Conservation (phyloP, 2,113 vertebrate genomes). For the Percopsis transmontana region DNA sequence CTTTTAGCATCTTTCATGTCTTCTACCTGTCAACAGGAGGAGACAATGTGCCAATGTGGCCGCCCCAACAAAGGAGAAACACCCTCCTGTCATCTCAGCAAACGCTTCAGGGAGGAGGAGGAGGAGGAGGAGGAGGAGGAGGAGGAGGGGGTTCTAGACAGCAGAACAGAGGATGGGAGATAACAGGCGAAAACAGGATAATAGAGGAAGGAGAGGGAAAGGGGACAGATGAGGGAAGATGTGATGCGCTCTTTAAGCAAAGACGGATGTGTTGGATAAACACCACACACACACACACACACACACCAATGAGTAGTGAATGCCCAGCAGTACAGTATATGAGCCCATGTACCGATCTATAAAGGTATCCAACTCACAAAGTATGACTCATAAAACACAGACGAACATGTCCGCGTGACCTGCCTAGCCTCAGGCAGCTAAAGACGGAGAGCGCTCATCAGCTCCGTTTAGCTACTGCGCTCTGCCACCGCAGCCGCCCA, state of each 20-base stretch:
- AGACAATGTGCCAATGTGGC: conserved; percentile 63
- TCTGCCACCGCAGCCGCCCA: conserved; percentile 37
- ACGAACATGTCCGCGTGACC: conserved; percentile 41
- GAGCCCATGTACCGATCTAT: no score
- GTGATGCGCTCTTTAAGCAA: neutral
- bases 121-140: conserved; percentile 21
- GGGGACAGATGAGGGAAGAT: conserved; percentile 29
- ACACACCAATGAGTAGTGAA: neutral
- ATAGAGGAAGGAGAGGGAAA: conserved; percentile 36
- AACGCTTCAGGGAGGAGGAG: conserved; percentile 58
- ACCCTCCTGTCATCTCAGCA: conserved; percentile 70
- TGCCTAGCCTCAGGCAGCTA: conserved; percentile 40
- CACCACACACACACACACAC: conserved; percentile 14
- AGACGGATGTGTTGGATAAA: neutral
- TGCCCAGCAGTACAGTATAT: no score
- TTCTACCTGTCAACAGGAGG: conserved; percentile 75
- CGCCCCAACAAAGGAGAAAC: conserved; percentile 72
- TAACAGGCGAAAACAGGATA: conserved; percentile 26
- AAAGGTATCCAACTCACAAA: conserved; percentile 2
- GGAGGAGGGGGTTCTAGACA: conserved; percentile 11
- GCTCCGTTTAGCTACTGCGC: conserved; percentile 49
- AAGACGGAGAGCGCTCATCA: conserved; percentile 39
- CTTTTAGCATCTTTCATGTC: conserved; percentile 75
- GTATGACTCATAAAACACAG: conserved; percentile 8
- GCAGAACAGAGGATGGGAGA: conserved; percentile 13